Evolutionary conservation across 1,140 invertebrate species (phyloP).

Genomic region (Mactra quadrangularis): DNA sequence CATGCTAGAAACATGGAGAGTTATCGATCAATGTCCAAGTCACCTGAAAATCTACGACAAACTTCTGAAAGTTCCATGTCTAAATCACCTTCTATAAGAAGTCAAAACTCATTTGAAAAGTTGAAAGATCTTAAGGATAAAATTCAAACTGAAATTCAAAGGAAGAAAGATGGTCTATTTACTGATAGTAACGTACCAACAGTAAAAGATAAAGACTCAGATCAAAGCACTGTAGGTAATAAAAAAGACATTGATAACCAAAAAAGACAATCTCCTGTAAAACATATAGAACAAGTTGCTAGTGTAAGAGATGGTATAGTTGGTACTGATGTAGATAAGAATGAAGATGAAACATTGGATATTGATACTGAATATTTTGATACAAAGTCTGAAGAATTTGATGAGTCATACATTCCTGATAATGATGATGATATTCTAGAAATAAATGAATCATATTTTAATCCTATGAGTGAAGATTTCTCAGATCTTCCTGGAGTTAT

Average conservation of each 20-base stretch:
- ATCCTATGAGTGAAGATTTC: constrained; percentile 32
- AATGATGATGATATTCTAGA: constrained; percentile 30
- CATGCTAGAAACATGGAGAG: constrained; percentile 3
- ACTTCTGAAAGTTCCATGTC: constrained; percentile 12
- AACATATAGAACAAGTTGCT: not conserved
- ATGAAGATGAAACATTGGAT: not conserved
- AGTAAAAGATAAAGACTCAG: not conserved
- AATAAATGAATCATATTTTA: constrained; percentile 52
- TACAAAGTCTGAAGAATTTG: constrained; percentile 22
- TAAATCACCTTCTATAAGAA: constrained; percentile 63
- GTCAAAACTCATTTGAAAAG: constrained; percentile 54
- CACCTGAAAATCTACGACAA: constrained; percentile 14
- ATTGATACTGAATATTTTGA: constrained; percentile 30
- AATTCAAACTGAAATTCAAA: constrained; percentile 70
- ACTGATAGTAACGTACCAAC: constrained; percentile 60
- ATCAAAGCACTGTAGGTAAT: not conserved
- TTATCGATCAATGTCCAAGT: constrained; percentile 44
- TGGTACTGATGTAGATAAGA: not conserved
- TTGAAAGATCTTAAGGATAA: constrained; percentile 67
- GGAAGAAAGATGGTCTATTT: constrained; percentile 76
- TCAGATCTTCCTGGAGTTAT: constrained; percentile 7
- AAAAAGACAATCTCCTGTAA: not conserved
- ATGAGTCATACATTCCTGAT: not conserved
- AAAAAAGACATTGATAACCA: constrained; percentile 3
- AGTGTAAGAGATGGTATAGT: not conserved